A percentile compares a stretch with the other conserved stretches of the same genome.
Evolutionary conservation across 1,140 invertebrate genomes (phyloP).

Genomic region (Apocrypta bakeri): DNA sequence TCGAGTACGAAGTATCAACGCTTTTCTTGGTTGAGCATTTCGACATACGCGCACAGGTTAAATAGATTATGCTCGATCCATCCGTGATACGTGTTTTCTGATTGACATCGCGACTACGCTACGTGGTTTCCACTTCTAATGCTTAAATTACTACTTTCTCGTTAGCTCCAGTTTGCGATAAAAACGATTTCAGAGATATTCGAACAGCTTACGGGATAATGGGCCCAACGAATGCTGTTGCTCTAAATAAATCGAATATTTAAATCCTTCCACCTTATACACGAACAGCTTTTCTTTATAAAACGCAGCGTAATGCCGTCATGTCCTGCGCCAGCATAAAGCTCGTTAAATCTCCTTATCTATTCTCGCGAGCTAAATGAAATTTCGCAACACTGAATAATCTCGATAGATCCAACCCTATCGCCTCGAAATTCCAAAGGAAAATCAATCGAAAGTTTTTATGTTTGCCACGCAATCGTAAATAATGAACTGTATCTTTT

Average conservation of each 20-base stretch:
- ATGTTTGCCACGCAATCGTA: too few relatives aligned
- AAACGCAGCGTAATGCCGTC: neutral
- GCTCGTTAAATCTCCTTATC: neutral
- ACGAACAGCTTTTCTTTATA: too few relatives aligned
- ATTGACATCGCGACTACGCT: neutral
- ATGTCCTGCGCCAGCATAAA: too few relatives aligned
- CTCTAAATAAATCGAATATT: neutral
- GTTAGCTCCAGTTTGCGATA: neutral
- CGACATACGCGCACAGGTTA: neutral
- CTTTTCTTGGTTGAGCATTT: neutral
- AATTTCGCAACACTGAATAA: neutral
- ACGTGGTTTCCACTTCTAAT: slow-evolving; percentile 1
- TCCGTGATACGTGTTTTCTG: neutral
- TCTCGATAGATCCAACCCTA: neutral
- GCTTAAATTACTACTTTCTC: slow-evolving; percentile 1
- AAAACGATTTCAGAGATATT: neutral
- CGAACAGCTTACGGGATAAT: too few relatives aligned
- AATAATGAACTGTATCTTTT: too few relatives aligned
- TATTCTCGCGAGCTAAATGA: neutral
- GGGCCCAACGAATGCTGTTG: neutral
- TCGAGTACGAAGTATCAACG: neutral
- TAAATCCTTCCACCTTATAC: neutral
- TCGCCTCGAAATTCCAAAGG: neutral
- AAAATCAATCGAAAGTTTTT: neutral
- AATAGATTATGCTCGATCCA: slow-evolving; percentile 7